Base-by-base conservation (phyloP, 2,113 vertebrate species). In the Lathamus discolor region DNA sequence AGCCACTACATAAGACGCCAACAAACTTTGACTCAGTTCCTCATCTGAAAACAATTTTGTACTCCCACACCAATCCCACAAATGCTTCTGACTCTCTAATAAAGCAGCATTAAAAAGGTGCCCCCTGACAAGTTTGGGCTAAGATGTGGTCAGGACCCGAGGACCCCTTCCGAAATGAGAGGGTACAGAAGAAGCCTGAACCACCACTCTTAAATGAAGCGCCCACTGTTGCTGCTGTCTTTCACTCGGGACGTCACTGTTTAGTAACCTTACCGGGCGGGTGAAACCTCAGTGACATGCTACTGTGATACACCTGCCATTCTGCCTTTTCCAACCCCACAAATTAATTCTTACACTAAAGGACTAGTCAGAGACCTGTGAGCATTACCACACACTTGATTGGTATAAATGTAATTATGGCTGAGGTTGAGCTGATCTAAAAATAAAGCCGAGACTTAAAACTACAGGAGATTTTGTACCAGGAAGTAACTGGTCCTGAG, bases 31-130 rank as follows among this genome's bases (percentile, higher is more conserved):
- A 68, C 80, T 95, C 94, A 74, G 3, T 69, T 94, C 81, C 83
- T 97, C 96, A 96, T 96, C 85, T 85, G 74, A 97, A 96, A 93
- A 86, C 28, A 76, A 94, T 83, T 95, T 81, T 37, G 25, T 67
- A 61, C 96, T 95, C 96, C 95, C 96, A 97, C 97, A 80, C 91
- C 64, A 84, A 93, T 79, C 91, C 92, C 92, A 83, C 88, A 94
- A 92, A 97, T 46, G 82, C 88, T 77, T 96, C 73, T 87, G 93
- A 95, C 94, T 96, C 74, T 88, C 93, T 70, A 90, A 74, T 83
- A 90, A 97, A 70, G 55, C 80, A 90, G 70, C 63, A 18, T 87
- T 73, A 84, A 94, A 88, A 79, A 75, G 13, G 4, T 29, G 28
- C 25, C 86, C 61, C 51, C 37, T 57, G 22, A 49, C 14, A 72